phyloP scores from a whole-genome alignment of 1,140 invertebrate genomes.

The Venustaconcha ellipsiformis region DNA sequence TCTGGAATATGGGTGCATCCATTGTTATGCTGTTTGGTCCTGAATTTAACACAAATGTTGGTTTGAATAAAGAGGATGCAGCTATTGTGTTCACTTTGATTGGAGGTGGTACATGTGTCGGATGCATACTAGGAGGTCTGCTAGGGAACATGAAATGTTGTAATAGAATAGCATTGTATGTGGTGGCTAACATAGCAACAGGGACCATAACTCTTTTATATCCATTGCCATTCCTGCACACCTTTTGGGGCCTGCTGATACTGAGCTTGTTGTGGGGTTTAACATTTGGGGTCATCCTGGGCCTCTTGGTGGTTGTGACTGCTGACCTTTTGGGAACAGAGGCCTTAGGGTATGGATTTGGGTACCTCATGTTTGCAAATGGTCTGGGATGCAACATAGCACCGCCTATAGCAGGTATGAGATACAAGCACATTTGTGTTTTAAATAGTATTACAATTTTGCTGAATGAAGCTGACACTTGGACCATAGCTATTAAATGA shows the following conservation, averaged over 20 bases:
- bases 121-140: slow-evolving; percentile 49
- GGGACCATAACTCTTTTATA: slow-evolving; percentile 39
- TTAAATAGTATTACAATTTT: too few species aligned
- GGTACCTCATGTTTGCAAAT: slow-evolving; percentile 61
- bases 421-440: too few species aligned
- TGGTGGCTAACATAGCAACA: slow-evolving; percentile 41
- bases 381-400: slow-evolving; percentile 57
- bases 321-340: slow-evolving; percentile 53
- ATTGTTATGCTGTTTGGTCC: slow-evolving; percentile 48
- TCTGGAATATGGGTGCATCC: slow-evolving; percentile 55
- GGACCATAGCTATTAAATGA: too few species aligned
- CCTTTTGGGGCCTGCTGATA: slow-evolving; percentile 18
- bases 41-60: slow-evolving; percentile 44
- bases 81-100: slow-evolving; percentile 39
- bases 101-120: slow-evolving; percentile 49
- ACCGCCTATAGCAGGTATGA: slow-evolving; percentile 59
- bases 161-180: slow-evolving; percentile 45
- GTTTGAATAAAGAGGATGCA: slow-evolving; percentile 37
- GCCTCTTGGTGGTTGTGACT: slow-evolving; percentile 53
- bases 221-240: slow-evolving; percentile 27
- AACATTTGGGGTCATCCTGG: slow-evolving; percentile 54
- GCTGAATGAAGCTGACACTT: too few species aligned
- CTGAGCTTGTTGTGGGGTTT: slow-evolving; percentile 41
- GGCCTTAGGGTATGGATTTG: slow-evolving; percentile 50
- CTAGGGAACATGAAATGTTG: slow-evolving; percentile 46